Evolutionary conservation across 2,797 vertebrate genomes (phyloP).

Genomic region (Toxotes lorentzi): DNA sequence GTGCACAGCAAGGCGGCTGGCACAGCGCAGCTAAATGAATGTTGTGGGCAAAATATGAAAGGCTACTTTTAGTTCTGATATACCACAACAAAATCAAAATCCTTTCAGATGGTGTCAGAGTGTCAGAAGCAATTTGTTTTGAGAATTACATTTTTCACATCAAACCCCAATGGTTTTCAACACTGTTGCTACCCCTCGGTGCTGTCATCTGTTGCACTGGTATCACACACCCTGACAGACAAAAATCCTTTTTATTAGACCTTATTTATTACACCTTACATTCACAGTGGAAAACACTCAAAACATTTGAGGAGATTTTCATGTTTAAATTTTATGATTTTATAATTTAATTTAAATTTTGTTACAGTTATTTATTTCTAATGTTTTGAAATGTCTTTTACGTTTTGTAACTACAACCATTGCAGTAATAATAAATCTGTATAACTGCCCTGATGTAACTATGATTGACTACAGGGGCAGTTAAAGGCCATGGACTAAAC

Average conservation of each 20-base stretch:
- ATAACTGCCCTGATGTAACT: slow-evolving; percentile 15
- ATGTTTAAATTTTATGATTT: neutral
- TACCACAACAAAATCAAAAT: slow-evolving; percentile 33
- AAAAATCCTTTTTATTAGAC: neutral
- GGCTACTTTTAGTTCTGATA: slow-evolving; percentile 29
- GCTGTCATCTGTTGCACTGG: neutral
- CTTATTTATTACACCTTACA: neutral
- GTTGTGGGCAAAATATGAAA: slow-evolving; percentile 49
- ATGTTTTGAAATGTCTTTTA: neutral
- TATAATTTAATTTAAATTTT: neutral
- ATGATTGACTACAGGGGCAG: slow-evolving; percentile 25
- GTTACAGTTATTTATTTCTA: too few relatives aligned
- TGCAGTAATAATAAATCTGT: slow-evolving; percentile 12
- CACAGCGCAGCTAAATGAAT: slow-evolving; percentile 43
- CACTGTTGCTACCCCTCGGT: neutral
- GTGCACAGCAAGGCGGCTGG: slow-evolving; percentile 36
- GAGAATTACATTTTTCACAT: slow-evolving; percentile 36
- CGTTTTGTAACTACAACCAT: slow-evolving; percentile 8
- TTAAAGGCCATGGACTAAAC: slow-evolving; percentile 49
- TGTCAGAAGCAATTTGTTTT: slow-evolving; percentile 34
- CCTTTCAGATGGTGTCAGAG: slow-evolving; percentile 51
- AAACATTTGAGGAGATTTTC: neutral
- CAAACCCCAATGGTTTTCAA: slow-evolving; percentile 9
- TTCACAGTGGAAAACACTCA: neutral
- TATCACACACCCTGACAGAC: slow-evolving; percentile 1